phyloP scores from a whole-genome alignment of 2,888 invertebrate genomes.

The Drosophila diplacantha region DNA sequence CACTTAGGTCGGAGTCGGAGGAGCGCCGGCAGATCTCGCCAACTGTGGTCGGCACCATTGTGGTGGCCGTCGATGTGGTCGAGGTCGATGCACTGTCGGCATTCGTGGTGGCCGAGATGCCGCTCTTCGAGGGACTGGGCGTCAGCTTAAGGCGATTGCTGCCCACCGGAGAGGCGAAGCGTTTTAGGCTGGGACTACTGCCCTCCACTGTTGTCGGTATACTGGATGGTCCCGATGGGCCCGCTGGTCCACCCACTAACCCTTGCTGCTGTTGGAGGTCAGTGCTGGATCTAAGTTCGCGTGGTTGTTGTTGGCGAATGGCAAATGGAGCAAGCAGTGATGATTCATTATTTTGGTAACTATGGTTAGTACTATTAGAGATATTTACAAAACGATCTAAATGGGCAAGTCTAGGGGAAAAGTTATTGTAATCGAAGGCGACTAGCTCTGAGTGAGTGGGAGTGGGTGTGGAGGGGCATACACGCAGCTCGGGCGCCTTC shows the following conservation, averaged over 20 bases:
- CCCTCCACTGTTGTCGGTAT: slow-evolving; percentile 63
- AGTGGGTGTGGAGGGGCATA: slow-evolving; percentile 75
- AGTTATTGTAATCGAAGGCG: slow-evolving; percentile 39
- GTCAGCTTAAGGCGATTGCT: slow-evolving; percentile 79
- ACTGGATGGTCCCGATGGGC: slow-evolving; percentile 43
- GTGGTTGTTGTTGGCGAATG: slow-evolving; percentile 66
- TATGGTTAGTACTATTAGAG: slow-evolving; percentile 69
- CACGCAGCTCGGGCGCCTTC: slow-evolving; percentile 66
- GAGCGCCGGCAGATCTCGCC: slow-evolving; percentile 86
- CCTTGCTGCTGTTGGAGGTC: slow-evolving; percentile 71
- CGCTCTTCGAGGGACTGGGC: slow-evolving; percentile 80
- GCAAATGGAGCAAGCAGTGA: slow-evolving; percentile 77
- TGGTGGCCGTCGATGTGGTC: slow-evolving; percentile 79
- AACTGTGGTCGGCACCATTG: slow-evolving; percentile 71
- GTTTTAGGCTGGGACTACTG: slow-evolving; percentile 55
- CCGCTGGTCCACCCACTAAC: slow-evolving; percentile 52
- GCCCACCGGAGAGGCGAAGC: slow-evolving; percentile 72
- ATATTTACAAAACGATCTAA: slow-evolving; percentile 67
- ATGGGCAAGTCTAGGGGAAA: slow-evolving; percentile 32
- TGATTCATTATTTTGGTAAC: slow-evolving; percentile 75
- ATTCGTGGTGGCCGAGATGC: slow-evolving; percentile 55
- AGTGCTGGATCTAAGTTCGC: slow-evolving; percentile 74
- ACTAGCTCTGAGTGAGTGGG: slow-evolving; percentile 71
- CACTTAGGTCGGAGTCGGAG: slow-evolving; percentile 95
- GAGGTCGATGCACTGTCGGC: slow-evolving; percentile 74